Evolutionary conservation across 2,113 vertebrate genomes (phyloP).

Genomic region (Mellivora capensis): DNA sequence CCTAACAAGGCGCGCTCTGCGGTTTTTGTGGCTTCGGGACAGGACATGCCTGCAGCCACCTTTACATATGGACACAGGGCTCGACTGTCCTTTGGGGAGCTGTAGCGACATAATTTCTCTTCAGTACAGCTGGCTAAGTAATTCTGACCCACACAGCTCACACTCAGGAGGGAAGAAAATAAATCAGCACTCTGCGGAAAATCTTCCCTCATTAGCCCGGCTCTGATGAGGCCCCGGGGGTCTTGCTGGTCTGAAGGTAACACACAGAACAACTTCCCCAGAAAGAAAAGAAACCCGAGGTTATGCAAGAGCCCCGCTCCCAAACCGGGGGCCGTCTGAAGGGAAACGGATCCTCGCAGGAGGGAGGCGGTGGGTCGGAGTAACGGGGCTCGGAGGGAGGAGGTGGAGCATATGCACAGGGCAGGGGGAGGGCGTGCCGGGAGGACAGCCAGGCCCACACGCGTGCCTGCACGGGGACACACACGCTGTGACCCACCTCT

Average conservation of each 20-base stretch:
- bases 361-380: neutral
- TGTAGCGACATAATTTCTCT: neutral
- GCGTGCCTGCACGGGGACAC: accelerated
- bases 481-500: no score
- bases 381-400: neutral
- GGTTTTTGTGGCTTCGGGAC: neutral
- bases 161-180: neutral
- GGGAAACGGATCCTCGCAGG: neutral
- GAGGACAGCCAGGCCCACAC: accelerated
- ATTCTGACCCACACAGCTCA: neutral
- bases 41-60: accelerated
- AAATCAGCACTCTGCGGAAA: neutral
- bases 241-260: neutral
- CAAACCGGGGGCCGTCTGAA: neutral
- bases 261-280: neutral
- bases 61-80: neutral
- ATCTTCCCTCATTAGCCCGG: neutral
- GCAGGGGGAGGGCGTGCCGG: neutral
- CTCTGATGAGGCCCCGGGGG: neutral
- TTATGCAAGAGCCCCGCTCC: neutral
- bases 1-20: accelerated
- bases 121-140: neutral
- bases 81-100: neutral
- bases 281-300: neutral
- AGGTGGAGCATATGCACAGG: accelerated